Conservation (phyloP, 2,888 invertebrate genomes). For the Ypsolopha sequella region DNA sequence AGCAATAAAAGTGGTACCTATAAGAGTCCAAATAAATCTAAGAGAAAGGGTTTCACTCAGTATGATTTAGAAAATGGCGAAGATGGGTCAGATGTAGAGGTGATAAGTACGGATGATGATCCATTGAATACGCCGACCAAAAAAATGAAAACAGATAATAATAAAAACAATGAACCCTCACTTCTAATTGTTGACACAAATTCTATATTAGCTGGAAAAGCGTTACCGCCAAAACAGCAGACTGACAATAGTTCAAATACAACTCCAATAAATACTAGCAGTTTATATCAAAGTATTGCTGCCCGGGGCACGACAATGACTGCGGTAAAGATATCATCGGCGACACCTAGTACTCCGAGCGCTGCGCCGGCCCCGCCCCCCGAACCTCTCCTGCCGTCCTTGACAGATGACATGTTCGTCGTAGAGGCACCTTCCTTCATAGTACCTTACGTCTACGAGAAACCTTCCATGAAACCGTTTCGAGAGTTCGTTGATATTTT, state of each 20-base stretch:
- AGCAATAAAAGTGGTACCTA: conserved; percentile 72
- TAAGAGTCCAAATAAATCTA: conserved; percentile 53
- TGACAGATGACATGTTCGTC: conserved; percentile 94
- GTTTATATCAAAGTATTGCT: conserved; percentile 60
- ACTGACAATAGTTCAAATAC: conserved; percentile 25
- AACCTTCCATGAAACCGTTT: conserved; percentile 84
- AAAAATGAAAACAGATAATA: conserved; percentile 27
- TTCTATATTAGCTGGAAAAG: conserved; percentile 75
- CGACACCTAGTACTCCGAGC: conserved; percentile 31
- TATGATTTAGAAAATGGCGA: conserved; percentile 65
- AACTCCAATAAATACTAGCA: conserved; percentile 39
- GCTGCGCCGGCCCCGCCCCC: conserved; percentile 54
- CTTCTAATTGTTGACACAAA: conserved; percentile 85
- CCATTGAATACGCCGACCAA: conserved; percentile 78
- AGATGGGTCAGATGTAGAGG: conserved; percentile 75
- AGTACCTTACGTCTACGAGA: conserved; percentile 94
- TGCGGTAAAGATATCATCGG: conserved; percentile 30
- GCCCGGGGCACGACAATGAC: conserved; percentile 69
- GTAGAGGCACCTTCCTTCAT: conserved; percentile 94
- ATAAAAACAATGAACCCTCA: conserved; percentile 77
- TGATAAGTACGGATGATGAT: conserved; percentile 63
- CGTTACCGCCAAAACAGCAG: conserved; percentile 61
- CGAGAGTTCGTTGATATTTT: conserved; percentile 78
- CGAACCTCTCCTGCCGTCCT: conserved; percentile 80
- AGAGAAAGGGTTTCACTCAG: conserved; percentile 66